These are phyloP conservation scores for Avahi laniger DNA, from an alignment of 2,797 vertebrate genomes.

Conservation along the genomic window DNA sequence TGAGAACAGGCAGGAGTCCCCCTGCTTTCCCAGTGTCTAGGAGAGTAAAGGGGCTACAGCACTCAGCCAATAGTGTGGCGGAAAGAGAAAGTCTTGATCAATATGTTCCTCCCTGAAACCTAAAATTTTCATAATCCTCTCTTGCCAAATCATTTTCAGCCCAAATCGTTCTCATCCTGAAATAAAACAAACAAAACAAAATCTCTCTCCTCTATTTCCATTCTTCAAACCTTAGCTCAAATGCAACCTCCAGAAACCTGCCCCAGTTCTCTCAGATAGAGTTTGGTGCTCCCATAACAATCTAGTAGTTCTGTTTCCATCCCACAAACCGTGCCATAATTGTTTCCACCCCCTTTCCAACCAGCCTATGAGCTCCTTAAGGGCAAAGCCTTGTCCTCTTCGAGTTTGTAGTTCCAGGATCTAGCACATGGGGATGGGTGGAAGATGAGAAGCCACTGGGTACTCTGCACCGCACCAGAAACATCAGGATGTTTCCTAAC, in stretches of 20 bases:
- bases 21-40: background rate
- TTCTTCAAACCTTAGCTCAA: background rate
- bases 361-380: background rate
- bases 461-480: background rate
- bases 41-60: background rate
- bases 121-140: slow-evolving; percentile 2
- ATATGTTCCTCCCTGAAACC: background rate
- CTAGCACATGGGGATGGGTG: background rate
- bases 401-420: background rate
- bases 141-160: background rate
- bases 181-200: slow-evolving; percentile 18
- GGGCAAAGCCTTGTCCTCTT: background rate
- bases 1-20: background rate
- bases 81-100: background rate
- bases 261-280: background rate
- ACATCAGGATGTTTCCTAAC: background rate
- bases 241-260: background rate
- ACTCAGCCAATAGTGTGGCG: background rate
- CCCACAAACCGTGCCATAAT: background rate
- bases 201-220: background rate
- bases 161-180: background rate
- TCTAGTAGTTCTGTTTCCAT: background rate
- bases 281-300: background rate
- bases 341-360: slow-evolving; percentile 27
- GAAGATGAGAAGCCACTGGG: background rate